Conservation (phyloP, 1,140 invertebrate species). For the honey bee (Apis mellifera) region Amel_HAv3.1 CM009937.2:4487001-4487500, state of each 20-base stretch:
- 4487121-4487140: no score
- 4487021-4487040: no score
- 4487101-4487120: no score
- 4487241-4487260: not conserved
- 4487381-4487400: not conserved
- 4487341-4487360: not conserved
- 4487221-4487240: not conserved
- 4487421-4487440: rapidly evolving
- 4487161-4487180: no score
- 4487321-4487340: not conserved
- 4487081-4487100: no score
- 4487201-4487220: not conserved
- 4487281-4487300: not conserved
- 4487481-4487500: no score
- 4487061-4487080: no score
- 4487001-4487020: no score
- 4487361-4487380: not conserved
- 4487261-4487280: not conserved
- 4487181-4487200: not conserved
- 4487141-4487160: no score
- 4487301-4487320: not conserved
- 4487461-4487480: no score
- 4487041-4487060: no score
- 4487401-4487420: not conserved
- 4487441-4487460: no score